Evolutionary conservation across 2,888 invertebrate species (phyloP).

Genomic region (Punctoribates punctum): DNA sequence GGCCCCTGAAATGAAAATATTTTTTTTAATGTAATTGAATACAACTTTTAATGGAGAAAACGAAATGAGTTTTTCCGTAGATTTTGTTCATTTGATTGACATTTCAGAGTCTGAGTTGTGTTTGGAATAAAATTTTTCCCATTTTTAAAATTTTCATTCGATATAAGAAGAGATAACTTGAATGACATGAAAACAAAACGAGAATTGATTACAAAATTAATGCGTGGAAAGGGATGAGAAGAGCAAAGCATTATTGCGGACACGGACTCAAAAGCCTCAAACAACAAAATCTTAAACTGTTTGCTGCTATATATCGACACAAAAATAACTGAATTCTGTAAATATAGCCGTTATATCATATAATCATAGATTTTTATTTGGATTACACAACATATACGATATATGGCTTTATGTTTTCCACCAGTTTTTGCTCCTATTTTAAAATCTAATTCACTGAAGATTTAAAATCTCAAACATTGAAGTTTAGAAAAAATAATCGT

Average conservation of each 20-base stretch:
- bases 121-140: no score
- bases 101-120: no score
- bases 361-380: conserved; percentile 20
- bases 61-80: no score
- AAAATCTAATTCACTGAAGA: no score
- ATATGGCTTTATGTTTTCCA: not conserved
- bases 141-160: not conserved
- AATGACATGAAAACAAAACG: not conserved
- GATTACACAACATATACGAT: not conserved
- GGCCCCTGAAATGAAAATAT: conserved; percentile 31
- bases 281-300: conserved; percentile 11
- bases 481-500: no score
- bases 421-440: no score
- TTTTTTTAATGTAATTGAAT: no score
- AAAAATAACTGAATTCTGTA: not conserved
- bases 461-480: no score
- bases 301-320: not conserved
- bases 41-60: no score
- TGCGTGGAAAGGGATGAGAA: not conserved
- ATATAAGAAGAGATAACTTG: not conserved
- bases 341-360: not conserved
- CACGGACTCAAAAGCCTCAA: not conserved
- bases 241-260: not conserved
- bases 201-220: conserved; percentile 2
- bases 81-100: not conserved